Evolutionary conservation across 2,797 vertebrate genomes (phyloP).

Genomic region (Sciaenops ocellatus): DNA sequence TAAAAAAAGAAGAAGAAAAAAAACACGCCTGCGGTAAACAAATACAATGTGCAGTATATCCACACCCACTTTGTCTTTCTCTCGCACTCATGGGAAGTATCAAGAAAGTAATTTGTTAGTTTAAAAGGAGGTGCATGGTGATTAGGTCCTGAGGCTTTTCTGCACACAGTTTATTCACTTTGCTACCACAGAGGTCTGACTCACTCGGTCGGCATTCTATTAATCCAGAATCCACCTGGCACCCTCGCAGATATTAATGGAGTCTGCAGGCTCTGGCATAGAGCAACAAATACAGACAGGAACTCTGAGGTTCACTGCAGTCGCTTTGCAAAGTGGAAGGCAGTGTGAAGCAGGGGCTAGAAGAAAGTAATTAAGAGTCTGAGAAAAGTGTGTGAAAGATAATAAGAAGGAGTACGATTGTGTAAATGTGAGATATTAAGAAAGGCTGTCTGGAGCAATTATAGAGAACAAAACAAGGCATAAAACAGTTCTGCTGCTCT

Average conservation of each 20-base stretch:
- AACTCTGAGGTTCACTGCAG: conserved; percentile 18
- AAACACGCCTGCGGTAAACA: conserved; percentile 8
- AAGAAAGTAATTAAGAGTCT: conserved; percentile 27
- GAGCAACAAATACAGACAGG: conserved; percentile 19
- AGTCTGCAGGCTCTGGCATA: conserved; percentile 35
- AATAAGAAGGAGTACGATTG: not conserved
- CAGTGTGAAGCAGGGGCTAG: conserved; percentile 10
- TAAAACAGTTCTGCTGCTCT: not conserved
- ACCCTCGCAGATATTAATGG: conserved; percentile 32
- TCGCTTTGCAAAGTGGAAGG: conserved; percentile 23
- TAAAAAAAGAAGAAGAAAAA: too few relatives aligned
- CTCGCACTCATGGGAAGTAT: conserved; percentile 36
- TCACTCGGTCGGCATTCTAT: conserved; percentile 48
- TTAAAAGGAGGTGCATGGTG: conserved; percentile 42
- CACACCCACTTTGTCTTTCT: conserved; percentile 32
- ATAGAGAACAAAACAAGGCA: conserved; percentile 2
- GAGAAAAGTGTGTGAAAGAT: conserved; percentile 2
- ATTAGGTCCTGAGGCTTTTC: conserved; percentile 56
- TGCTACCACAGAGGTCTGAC: conserved; percentile 55
- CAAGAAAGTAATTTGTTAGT: conserved; percentile 52
- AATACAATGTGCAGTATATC: conserved; percentile 13
- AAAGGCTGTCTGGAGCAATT: not conserved
- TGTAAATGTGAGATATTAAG: conserved; percentile 10
- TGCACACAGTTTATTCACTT: conserved; percentile 55
- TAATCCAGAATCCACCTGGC: conserved; percentile 65